Conservation (phyloP, 1,140 invertebrate species). For the Drosophila nasuta region DNA sequence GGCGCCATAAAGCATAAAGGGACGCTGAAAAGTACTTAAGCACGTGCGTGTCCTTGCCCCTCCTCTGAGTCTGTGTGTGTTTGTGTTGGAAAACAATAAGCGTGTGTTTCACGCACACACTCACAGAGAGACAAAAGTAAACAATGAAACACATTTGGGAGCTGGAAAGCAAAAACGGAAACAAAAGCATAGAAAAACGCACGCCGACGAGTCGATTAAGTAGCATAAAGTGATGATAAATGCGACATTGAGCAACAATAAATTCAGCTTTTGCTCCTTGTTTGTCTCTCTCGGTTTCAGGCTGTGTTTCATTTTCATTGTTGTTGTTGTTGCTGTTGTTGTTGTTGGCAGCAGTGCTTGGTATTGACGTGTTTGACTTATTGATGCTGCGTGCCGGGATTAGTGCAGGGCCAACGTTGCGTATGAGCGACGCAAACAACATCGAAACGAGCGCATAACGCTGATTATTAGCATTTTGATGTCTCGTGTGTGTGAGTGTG, state of each 20-base stretch:
- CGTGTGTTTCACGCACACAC: slow-evolving; percentile 35
- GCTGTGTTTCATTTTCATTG: not conserved
- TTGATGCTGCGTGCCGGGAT: slow-evolving; percentile 80
- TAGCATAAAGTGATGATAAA: slow-evolving; percentile 84
- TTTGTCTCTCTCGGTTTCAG: slow-evolving; percentile 4
- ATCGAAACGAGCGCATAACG: slow-evolving; percentile 41
- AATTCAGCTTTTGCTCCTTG: slow-evolving; percentile 54
- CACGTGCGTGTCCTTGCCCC: slow-evolving; percentile 38
- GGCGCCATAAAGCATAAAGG: slow-evolving; percentile 82
- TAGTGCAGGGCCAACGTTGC: slow-evolving; percentile 57
- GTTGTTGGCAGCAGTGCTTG: slow-evolving; percentile 56
- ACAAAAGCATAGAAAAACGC: slow-evolving; percentile 54
- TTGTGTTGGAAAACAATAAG: slow-evolving; percentile 71
- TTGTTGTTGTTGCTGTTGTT: slow-evolving; percentile 44
- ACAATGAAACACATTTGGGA: slow-evolving; percentile 71
- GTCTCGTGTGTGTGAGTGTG: slow-evolving; percentile 19
- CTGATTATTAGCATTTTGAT: slow-evolving; percentile 73
- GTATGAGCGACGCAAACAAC: slow-evolving; percentile 69
- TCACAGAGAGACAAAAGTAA: slow-evolving; percentile 56
- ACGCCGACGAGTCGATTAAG: slow-evolving; percentile 71
- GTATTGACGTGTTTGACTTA: slow-evolving; percentile 80
- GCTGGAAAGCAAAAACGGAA: slow-evolving; percentile 31
- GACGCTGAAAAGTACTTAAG: slow-evolving; percentile 77
- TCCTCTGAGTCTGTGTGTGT: slow-evolving; percentile 11
- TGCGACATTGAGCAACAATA: slow-evolving; percentile 83